These are phyloP conservation scores for Drepana falcataria DNA, from an alignment of 2,888 invertebrate genomes.

Conservation along the genomic window DNA sequence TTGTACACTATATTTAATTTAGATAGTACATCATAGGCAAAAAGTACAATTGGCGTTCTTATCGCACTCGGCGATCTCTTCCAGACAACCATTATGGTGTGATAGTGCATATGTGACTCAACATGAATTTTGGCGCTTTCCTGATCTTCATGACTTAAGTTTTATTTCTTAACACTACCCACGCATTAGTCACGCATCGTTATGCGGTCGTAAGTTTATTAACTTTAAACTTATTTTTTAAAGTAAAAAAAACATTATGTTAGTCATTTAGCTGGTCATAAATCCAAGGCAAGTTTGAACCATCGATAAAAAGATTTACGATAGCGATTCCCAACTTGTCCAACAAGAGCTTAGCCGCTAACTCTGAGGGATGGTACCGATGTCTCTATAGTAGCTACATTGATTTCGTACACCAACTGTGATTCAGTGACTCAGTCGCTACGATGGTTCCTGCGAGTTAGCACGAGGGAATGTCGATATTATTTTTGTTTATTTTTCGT, in stretches of 20 bases:
- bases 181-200: too few species aligned
- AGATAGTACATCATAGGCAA: too few species aligned
- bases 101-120: too few species aligned
- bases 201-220: too few species aligned
- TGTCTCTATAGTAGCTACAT: constrained; percentile 46
- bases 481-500: constrained; percentile 14
- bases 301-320: constrained; percentile 56
- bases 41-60: too few species aligned
- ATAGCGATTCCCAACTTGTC: constrained; percentile 54
- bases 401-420: constrained; percentile 54
- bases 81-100: too few species aligned
- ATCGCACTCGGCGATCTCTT: too few species aligned
- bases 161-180: too few species aligned
- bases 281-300: constrained; percentile 49
- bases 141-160: too few species aligned
- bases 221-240: constrained; percentile 3
- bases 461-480: constrained; percentile 16
- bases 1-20: too few species aligned
- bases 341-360: constrained; percentile 49
- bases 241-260: constrained; percentile 2
- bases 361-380: constrained; percentile 53
- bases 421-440: constrained; percentile 46
- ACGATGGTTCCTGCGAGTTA: constrained; percentile 52
- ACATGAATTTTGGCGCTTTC: too few species aligned
- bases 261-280: constrained; percentile 29